A percentile compares a stretch with the other conserved stretches of the same genome.
Conservation (phyloP, 64 coral and sea anemone genomes). For the Actinia equina region DNA sequence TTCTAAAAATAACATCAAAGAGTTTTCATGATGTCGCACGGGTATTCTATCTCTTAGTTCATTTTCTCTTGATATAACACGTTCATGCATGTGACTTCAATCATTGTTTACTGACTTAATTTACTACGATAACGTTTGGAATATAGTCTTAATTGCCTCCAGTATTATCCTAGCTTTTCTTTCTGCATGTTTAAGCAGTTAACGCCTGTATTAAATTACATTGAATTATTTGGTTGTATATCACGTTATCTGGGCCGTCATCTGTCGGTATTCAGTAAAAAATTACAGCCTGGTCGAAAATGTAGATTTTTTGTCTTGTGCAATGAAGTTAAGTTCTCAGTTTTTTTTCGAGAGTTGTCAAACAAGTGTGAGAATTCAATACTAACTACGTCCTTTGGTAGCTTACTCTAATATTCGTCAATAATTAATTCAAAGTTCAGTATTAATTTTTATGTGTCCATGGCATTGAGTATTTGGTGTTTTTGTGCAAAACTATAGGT, state of each 20-base stretch:
- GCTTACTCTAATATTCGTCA: no score
- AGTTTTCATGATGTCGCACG: no score
- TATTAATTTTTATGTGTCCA: no score
- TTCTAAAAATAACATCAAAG: no score
- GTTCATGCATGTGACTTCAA: neutral
- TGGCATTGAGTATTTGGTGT: no score
- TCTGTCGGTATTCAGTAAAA: conserved; percentile 1
- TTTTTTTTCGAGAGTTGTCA: no score
- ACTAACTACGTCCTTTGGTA: neutral
- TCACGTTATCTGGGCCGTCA: neutral
- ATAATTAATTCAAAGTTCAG: no score
- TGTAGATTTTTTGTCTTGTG: neutral
- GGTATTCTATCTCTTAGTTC: no score
- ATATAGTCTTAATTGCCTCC: no score
- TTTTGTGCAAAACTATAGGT: no score
- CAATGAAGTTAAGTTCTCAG: no score
- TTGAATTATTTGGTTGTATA: neutral
- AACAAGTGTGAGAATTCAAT: neutral
- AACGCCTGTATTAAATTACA: neutral
- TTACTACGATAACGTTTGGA: neutral
- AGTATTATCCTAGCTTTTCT: neutral
- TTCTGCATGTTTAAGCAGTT: neutral
- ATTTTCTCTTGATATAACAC: neutral
- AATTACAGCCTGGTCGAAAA: neutral
- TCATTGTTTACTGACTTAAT: neutral